Evolutionary conservation across 1,140 invertebrate genomes (phyloP).

Genomic region (Frieseomelitta varia): DNA sequence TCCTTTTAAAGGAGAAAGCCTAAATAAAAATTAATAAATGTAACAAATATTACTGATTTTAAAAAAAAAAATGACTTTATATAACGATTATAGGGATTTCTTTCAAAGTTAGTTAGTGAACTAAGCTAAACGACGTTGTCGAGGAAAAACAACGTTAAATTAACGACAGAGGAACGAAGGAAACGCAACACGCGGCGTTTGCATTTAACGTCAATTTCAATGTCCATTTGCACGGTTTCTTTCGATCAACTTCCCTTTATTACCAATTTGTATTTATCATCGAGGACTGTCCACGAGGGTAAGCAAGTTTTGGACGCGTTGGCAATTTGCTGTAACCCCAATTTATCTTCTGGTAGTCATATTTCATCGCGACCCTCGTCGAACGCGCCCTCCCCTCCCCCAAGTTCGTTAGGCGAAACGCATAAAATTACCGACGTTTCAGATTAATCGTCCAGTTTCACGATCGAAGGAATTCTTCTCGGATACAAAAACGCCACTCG

Average conservation of each 20-base stretch:
- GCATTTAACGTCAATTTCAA: background rate
- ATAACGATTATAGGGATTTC: no score
- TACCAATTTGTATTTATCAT: background rate
- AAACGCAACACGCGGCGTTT: background rate
- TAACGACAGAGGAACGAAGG: background rate
- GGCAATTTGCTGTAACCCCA: slow-evolving; percentile 40
- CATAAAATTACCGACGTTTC: slow-evolving; percentile 42
- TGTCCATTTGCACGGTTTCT: background rate
- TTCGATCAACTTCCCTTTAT: background rate
- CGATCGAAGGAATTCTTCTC: slow-evolving; percentile 39
- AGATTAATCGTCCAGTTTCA: slow-evolving; percentile 41
- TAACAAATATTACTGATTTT: no score
- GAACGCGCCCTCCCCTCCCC: background rate
- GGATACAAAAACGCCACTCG: slow-evolving; percentile 25
- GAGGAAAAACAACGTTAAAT: no score
- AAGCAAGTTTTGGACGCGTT: background rate
- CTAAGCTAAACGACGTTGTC: no score
- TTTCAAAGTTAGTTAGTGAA: no score
- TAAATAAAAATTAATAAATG: no score
- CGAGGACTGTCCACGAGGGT: background rate
- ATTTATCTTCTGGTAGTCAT: slow-evolving; percentile 47
- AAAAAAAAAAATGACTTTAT: no score
- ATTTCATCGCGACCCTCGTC: slow-evolving; percentile 47
- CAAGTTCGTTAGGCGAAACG: slow-evolving; percentile 48
- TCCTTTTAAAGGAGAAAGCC: no score